Base-by-base conservation (phyloP, 1,140 invertebrate species). In the Halesus radiatus region DNA sequence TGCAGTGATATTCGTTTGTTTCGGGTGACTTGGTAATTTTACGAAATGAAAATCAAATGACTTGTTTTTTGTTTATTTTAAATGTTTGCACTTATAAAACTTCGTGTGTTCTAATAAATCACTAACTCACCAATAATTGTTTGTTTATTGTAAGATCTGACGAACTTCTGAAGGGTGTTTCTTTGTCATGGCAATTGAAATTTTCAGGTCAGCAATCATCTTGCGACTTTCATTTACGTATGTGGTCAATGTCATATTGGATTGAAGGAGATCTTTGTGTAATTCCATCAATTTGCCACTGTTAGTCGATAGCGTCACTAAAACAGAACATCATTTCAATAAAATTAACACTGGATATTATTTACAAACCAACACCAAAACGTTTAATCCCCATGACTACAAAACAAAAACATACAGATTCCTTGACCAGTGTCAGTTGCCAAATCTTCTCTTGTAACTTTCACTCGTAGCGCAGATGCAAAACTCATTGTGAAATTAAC, bases 211-310 rank as follows among this genome's bases (percentile, higher is more conserved):
- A 78, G 85, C 81, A 18, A 88, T 79, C n/a, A 87, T 85, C 76
- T 83, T 85, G 68, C 87, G 87, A 82, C 87, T 89, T 82, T 90
- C 88, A 77, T 88, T 85, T n/a, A 90, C 85, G 62, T 89, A 89
- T 3, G 86, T 84, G 76, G 84, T 85, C 70, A 89, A 77, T n/a
- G 88, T 87, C 45, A 88, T 81, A 80, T 90, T 88, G 18, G 87
- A 84, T 79, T 89, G 87, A 77, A 88, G 85, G 45, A 90, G 80
- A 72, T 87, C 85, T 74, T 85, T 87, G 53, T 89, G 87, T 32
- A 86, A 80, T 64, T 78, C 22, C 62, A 74, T 78, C 66, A 83
- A 73, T 15, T 70, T 76, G 0, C n/a, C 52, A 53, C 56, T 68
- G n/a, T 64, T 53, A 26, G 60, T 45, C n/a, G 58, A 53, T 22